These are phyloP conservation scores for Australoheros facetus DNA, from an alignment of 2,797 vertebrate species.

Conservation along the genomic window DNA sequence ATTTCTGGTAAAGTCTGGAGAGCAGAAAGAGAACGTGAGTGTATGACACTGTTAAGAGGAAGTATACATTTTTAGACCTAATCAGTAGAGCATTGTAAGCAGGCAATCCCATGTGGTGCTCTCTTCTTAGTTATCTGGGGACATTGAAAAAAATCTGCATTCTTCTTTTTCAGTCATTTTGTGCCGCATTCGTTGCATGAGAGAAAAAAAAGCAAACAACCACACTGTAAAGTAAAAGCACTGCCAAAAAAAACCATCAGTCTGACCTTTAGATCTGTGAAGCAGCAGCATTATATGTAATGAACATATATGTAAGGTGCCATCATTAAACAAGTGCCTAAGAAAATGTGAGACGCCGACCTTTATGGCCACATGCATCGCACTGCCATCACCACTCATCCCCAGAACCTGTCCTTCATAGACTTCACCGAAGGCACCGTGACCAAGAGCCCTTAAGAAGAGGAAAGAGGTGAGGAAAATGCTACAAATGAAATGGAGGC, in stretches of 20 bases:
- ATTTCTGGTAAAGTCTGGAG: constrained; percentile 92
- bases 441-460: constrained; percentile 86
- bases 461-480: neutral
- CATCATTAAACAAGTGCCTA: neutral
- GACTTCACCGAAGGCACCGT: constrained; percentile 92
- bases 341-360: constrained; percentile 78
- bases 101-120: constrained; percentile 3
- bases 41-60: constrained; percentile 1
- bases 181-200: neutral
- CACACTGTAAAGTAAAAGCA: neutral
- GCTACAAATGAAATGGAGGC: neutral
- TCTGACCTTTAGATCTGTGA: neutral
- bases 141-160: neutral
- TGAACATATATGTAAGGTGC: neutral
- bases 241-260: neutral
- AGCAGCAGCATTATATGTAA: neutral
- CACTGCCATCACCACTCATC: constrained; percentile 84
- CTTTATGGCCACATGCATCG: constrained; percentile 93
- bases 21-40: constrained; percentile 29
- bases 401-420: constrained; percentile 91
- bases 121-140: neutral
- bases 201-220: neutral
- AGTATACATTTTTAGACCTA: neutral
- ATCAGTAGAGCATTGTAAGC: constrained; percentile 42
- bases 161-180: neutral